Evolutionary conservation across 2,113 vertebrate species (phyloP), one percentile per base, ranked within the genome.

Genomic region (Mugil cephalus): DNA sequence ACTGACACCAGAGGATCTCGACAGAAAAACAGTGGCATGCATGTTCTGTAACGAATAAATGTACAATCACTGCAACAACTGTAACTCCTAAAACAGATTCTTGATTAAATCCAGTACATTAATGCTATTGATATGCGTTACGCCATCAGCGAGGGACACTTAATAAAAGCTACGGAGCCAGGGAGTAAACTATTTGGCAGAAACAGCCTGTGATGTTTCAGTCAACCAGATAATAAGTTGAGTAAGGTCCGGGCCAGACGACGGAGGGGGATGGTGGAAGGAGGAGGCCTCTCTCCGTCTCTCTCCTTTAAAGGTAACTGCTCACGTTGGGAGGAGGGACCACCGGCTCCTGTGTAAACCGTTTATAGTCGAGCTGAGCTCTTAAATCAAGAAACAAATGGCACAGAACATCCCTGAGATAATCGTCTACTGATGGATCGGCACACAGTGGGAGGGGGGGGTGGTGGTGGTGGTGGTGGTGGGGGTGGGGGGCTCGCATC

Each of bases 361-460:
- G 79, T 88, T 84, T 78, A 39, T 53, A 66, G 60, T 51, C 56
- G 21, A 64, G 79, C 76, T 34, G 69, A 83, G 81, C 65, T 82
- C 82, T 91, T 90, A 87, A 89, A 90, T 90, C 77, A 91, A 80
- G 82, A 76, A 87, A 93, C 84, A 84, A 88, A 91, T 86, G 88
- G 85, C 75, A 83, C 19, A 55, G 77, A 92, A 84, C 72, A 72
- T 67, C 61, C 59, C 68, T 74, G 74, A 70, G 53, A 76, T 86
- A 85, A 79, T 68, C 38, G 36, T 74, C 70, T 60, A 46, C 71
- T 80, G 79, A 91, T 81, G 67, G 84, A 89, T 82, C 79, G 75
- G 73, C 64, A 74, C 7, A 21, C 4, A 5, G 17, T 10, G 21
- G n/a, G 38, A 12, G 50, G 1, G 11, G 24, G 19, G 1, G 24